Evolutionary conservation across 2,797 vertebrate species (phyloP).

Genomic region (Sebastes cheni): DNA sequence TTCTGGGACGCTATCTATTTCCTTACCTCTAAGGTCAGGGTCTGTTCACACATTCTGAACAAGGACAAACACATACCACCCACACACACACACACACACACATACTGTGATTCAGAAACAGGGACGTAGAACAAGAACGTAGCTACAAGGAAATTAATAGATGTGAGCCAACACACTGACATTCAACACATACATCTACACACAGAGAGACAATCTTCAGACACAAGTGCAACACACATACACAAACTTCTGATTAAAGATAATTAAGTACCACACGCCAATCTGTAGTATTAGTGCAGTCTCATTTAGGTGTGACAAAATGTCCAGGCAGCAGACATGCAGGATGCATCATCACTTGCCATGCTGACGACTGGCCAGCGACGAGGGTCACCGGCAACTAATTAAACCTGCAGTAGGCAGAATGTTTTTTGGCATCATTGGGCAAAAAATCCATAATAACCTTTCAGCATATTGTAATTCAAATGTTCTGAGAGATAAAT

Average conservation of each 20-base stretch:
- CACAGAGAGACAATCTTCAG: neutral
- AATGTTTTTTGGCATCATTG: neutral
- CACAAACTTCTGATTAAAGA: constrained; percentile 30
- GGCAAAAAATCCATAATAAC: neutral
- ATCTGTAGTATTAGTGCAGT: constrained; percentile 20
- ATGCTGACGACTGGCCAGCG: neutral
- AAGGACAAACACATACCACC: constrained; percentile 21
- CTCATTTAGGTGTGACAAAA: constrained; percentile 38
- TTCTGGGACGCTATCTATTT: constrained; percentile 22
- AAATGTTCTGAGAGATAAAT: neutral
- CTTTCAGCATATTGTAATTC: neutral
- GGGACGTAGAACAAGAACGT: neutral
- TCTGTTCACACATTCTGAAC: constrained; percentile 26
- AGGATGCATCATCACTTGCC: neutral
- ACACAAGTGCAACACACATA: neutral
- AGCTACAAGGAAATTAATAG: neutral
- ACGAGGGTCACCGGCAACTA: neutral
- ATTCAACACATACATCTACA: neutral
- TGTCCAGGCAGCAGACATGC: constrained; percentile 8
- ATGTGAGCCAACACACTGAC: constrained; percentile 1
- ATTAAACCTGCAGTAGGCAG: neutral
- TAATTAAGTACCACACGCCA: constrained; percentile 23
- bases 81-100: neutral
- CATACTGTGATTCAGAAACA: neutral
- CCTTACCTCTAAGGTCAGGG: constrained; percentile 44